Base-by-base conservation (phyloP, 2,888 invertebrate species). In the Gibbula magus region DNA sequence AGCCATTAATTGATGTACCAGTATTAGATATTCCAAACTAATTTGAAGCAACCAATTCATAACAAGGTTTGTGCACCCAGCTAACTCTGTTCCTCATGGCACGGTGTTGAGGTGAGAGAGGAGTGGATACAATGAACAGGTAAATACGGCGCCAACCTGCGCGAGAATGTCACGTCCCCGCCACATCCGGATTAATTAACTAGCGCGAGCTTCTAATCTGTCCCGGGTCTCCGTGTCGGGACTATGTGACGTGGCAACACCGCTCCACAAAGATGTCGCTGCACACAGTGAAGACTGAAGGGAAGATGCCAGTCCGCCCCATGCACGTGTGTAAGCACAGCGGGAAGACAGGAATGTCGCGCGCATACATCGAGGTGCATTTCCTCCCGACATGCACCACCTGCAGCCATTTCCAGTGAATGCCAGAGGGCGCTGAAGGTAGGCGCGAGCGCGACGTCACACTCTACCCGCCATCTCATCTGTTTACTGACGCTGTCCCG, bases 141-240 rank as follows among this genome's bases (percentile, higher is more conserved):
- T 45, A 45, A 45, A 45, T 10, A 45, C 13, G 45, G 45, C 45
- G 45, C 45, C 45, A 45, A 45, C 45, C 45, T 45, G 45, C 45
- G 45, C 45, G 45, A 45, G 45, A 45, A 45, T 45, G 10, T 45
- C 61, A 61, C 29, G 29, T 16, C 20, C 32, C 29, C 70, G 35
- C 20, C 70, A 70, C 70, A 70, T 70, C 70, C 70, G 70, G 70
- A 70, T 70, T 70, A 70, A 70, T 70, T 70, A 70, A 18, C 56
- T 56, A 13, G 25, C 56, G 25, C 56, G 56, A 25, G 56, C n/a
- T 56, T 56, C 56, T 22, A 56, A 56, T 56, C 56, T 25, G 25
- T 56, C 25, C 20, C 56, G 25, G 22, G 25, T 20, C 35, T 70
- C 8, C 25, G 16, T 35, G 35, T n/a, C 70, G 39, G 35, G 35